A percentile compares a stretch with the other conserved stretches of the same genome.
phyloP scores from a whole-genome alignment of 2,888 invertebrate species.

The Apamea crenata region DNA sequence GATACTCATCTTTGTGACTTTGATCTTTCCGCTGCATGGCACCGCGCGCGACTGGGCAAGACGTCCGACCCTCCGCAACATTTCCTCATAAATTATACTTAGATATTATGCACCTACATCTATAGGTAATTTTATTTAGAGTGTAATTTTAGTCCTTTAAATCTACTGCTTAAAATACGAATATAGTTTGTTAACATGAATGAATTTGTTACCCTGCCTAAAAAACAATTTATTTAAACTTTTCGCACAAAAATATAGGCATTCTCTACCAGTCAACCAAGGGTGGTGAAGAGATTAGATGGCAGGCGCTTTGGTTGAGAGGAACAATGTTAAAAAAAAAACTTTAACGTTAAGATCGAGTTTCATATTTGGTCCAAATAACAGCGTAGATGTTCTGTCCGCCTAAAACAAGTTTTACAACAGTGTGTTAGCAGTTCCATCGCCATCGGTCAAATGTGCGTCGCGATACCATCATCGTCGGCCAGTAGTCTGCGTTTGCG shows the following conservation, averaged over 20 bases:
- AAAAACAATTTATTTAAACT: background rate
- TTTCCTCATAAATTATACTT: conserved; percentile 12
- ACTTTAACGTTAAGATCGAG: background rate
- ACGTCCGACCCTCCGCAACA: background rate
- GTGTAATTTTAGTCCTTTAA: conserved; percentile 5
- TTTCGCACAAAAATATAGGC: too few relatives aligned
- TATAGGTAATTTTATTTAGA: background rate
- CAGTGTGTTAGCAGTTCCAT: conserved; percentile 23
- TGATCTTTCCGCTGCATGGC: conserved; percentile 81
- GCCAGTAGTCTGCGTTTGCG: conserved; percentile 28
- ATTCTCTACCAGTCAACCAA: too few relatives aligned
- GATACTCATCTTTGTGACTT: conserved; percentile 85
- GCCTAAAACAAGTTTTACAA: conserved; percentile 30
- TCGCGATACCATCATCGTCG: conserved; percentile 20
- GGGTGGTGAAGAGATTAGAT: too few relatives aligned
- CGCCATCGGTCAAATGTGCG: conserved; percentile 12
- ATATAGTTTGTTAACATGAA: background rate
- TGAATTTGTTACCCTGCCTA: background rate
- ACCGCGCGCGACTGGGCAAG: conserved; percentile 56
- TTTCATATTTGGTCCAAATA: background rate
- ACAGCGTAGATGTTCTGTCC: background rate
- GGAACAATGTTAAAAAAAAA: too few relatives aligned
- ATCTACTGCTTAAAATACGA: background rate
- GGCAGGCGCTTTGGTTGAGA: too few relatives aligned
- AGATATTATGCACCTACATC: background rate